Base-by-base conservation (phyloP, 2,113 vertebrate species). In the Progne subis region DNA sequence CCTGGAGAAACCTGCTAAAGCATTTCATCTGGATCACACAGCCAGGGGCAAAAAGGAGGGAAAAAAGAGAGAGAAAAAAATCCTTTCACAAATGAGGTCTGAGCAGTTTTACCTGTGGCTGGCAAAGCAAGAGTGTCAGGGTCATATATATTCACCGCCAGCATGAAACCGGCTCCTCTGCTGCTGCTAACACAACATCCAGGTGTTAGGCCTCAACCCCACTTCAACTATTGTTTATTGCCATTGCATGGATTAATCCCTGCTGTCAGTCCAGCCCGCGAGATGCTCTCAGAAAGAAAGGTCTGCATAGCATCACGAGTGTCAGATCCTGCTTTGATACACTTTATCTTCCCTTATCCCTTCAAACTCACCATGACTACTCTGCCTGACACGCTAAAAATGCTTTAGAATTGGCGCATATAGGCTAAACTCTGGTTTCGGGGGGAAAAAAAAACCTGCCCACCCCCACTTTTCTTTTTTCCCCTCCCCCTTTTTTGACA, bases 311-410 rank as follows among this genome's bases (percentile, higher is more conserved):
- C 97, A 96, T 98, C 98, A 97, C 46, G 34, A 82, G 94, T 97
- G 98, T 98, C 98, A 97, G 91, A 97, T 96, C 86, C 91, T 94
- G 95, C 98, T 98, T 98, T 97, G 98, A 98, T 97, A 96, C 93
- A 86, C 95, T 98, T 97, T 96, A 96, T 98, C 97, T 97, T 92
- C 86, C 64, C 97, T 98, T 96, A 97, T 97, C 95, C 96, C 90
- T 94, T 96, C 96, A 89, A 96, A 96, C 76, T 94, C 97, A 89
- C 97, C 97, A 91, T 96, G 97, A 97, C 97, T 92, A 94, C 96
- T 96, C 96, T 43, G 79, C 96, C 74, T 91, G 94, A 96, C 96
- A 95, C 46, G 88, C 96, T 97, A 96, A 95, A 97, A 77, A 96
- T 89, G 94, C 97, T 97, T 97, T 94, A 89, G 95, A 92, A 96